Evolutionary conservation across 2,113 vertebrate species (phyloP), one percentile per base, ranked within the genome.

Genomic region (Hydrolagus affinis): DNA sequence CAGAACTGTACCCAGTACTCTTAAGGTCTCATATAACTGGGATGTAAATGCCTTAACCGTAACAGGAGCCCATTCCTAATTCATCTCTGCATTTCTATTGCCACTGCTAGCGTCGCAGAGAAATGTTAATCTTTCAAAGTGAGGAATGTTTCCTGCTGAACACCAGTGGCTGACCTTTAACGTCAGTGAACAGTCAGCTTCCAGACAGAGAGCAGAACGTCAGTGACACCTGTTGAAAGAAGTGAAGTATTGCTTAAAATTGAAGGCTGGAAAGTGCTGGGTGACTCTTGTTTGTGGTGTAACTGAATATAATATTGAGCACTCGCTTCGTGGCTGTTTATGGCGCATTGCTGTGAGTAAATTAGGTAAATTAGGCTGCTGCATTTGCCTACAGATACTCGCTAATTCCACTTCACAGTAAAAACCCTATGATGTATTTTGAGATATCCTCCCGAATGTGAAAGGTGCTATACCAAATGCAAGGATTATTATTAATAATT

Each of bases 211-310:
- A 66, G 32, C 66, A 32, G 78, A 83, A 66, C 78, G 30, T 83
- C 62, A 83, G 78, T 83, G 78, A 83, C 78, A 83, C 78, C 78
- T 83, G 28, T 21, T 83, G 78, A 83, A 66, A 17, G 60, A 83
- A 66, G 66, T 32, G 62, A 25, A 68, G 78, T 68, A 83, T 15
- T 83, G 62, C 78, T 80, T 2, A 32, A 64, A 66, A 83, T 19
- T 0, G 23, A 21, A 83, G 15, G 60, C 25, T 66, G 28, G 60
- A 83, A 8, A 7, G 10, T 64, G 77, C 59, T 30, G 59, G 57
- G 23, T 64, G 77, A n/a, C 57, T 62, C 44, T 44, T 44, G 44
- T 6, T 44, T 44, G 44, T 44, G 1, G 44, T 44, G 44, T 44
- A 44, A 3, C 44, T 44, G 44, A 44, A 44, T 44, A 44, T 44